phyloP scores from a whole-genome alignment of 2,113 vertebrate species.

The Plecturocebus donacophilus region DNA sequence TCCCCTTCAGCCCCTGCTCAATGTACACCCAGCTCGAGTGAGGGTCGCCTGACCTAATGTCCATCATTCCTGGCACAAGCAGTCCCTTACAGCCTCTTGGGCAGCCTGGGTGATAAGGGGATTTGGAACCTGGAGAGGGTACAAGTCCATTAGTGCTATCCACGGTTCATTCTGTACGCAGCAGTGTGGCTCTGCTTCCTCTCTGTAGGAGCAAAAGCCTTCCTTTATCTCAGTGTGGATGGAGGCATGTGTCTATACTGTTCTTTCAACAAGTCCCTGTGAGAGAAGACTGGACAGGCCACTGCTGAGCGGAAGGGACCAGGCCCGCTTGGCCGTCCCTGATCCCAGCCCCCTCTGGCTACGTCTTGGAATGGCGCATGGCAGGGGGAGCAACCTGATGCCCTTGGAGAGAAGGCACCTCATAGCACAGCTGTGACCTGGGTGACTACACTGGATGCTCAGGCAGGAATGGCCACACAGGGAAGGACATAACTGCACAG shows the following conservation, averaged over 20 bases:
- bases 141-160: neutral
- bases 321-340: neutral
- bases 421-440: neutral
- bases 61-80: neutral
- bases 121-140: neutral
- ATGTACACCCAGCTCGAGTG: too few relatives aligned
- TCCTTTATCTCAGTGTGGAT: neutral
- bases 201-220: too few relatives aligned
- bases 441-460: neutral
- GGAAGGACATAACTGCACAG: accelerated
- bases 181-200: neutral
- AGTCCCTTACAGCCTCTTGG: neutral
- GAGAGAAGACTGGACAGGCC: neutral
- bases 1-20: neutral
- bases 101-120: neutral
- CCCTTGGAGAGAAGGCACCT: neutral
- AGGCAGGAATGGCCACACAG: neutral
- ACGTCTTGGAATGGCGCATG: neutral
- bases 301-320: too few relatives aligned
- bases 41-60: neutral
- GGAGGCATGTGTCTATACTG: accelerated
- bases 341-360: accelerated
- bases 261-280: neutral
- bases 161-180: neutral
- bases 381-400: neutral